These are phyloP conservation scores for Tor tambroides DNA, from an alignment of 2,113 vertebrate genomes.

Conservation along the genomic window DNA sequence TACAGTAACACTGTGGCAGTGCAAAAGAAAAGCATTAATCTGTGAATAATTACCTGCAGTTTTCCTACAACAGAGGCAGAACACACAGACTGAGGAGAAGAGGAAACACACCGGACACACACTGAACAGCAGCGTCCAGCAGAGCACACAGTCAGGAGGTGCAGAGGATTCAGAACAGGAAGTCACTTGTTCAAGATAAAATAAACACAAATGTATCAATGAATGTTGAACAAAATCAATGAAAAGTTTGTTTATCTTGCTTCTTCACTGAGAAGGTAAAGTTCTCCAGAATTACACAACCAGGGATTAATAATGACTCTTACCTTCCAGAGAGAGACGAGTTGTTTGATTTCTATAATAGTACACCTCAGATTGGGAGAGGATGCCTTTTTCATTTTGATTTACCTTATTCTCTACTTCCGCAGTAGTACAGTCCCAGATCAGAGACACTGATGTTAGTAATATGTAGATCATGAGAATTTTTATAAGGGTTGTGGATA, in stretches of 20 bases:
- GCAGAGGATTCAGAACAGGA: not conserved
- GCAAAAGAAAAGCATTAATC: not conserved
- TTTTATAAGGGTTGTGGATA: not conserved
- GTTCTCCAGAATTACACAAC: not conserved
- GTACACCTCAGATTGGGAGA: not conserved
- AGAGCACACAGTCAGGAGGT: not conserved
- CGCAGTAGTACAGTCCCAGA: slow-evolving; percentile 55
- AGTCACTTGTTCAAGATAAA: not conserved
- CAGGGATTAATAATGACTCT: not conserved
- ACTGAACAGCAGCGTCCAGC: not conserved
- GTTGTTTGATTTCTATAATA: slow-evolving; percentile 20
- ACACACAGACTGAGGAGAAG: too few species aligned
- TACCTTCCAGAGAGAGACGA: slow-evolving; percentile 20
- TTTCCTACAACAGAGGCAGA: slow-evolving; percentile 3
- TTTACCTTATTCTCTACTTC: not conserved
- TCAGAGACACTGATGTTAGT: slow-evolving; percentile 53
- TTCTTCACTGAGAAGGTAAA: too few species aligned
- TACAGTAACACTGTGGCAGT: not conserved
- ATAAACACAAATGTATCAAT: too few species aligned
- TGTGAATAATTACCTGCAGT: not conserved
- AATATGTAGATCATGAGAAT: slow-evolving; percentile 42
- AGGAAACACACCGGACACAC: too few species aligned
- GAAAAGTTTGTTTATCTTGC: too few species aligned
- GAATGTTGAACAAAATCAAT: too few species aligned
- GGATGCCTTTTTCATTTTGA: not conserved